These are phyloP conservation scores for Eulithis testata DNA, from an alignment of 2,888 invertebrate species.

Conservation along the genomic window DNA sequence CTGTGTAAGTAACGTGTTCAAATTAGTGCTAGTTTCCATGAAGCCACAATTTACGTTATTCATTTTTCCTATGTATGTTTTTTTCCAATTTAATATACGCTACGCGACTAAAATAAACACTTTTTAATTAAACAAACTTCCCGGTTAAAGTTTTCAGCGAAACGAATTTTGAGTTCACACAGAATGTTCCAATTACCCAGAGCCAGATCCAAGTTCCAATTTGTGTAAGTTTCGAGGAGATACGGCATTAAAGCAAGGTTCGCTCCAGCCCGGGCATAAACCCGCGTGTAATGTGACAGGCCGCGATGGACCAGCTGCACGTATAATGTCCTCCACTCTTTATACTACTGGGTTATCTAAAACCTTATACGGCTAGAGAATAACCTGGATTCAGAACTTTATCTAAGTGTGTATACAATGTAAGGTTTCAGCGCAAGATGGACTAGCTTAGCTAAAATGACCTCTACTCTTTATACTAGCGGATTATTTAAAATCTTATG, in stretches of 20 bases:
- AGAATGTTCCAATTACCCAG: constrained; percentile 57
- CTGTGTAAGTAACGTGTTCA: no score
- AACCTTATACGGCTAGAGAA: constrained; percentile 58
- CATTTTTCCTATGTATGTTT: no score
- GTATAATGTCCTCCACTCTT: constrained; percentile 64
- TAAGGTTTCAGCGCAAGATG: no score
- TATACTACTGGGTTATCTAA: constrained; percentile 67
- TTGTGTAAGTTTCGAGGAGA: constrained; percentile 59
- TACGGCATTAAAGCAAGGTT: constrained; percentile 54
- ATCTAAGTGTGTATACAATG: no score
- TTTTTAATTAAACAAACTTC: constrained; percentile 4
- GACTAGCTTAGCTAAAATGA: no score
- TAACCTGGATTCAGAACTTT: constrained; percentile 65
- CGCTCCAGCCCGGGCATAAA: constrained; percentile 57
- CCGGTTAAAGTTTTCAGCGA: constrained; percentile 35
- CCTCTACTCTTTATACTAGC: no score
- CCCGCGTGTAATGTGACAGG: constrained; percentile 69
- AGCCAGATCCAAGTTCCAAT: constrained; percentile 59
- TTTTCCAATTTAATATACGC: no score
- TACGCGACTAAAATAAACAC: background rate
- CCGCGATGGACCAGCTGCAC: constrained; percentile 66
- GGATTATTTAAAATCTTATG: no score
- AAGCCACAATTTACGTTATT: no score
- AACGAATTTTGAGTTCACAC: constrained; percentile 48
- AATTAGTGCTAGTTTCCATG: no score